Percentiles rank a stretch among this genome's conserved stretches.
These are phyloP conservation scores for Hirundichthys speculiger DNA, from an alignment of 2,113 vertebrate genomes.

Conservation along the genomic window DNA sequence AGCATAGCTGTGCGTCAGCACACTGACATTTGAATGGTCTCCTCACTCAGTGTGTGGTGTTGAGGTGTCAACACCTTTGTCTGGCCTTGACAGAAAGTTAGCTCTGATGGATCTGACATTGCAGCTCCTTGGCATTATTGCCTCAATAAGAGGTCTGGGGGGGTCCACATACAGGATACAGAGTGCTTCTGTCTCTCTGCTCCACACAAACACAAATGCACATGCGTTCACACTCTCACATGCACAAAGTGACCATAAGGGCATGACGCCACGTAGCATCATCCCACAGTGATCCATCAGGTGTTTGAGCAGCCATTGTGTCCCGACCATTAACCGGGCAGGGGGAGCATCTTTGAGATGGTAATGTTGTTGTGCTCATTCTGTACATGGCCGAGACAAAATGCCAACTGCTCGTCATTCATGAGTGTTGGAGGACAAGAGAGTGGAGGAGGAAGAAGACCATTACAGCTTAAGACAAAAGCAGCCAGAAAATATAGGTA, in stretches of 20 bases:
- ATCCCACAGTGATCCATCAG: constrained; percentile 72
- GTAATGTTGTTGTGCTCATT: constrained; percentile 90
- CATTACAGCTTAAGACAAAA: constrained; percentile 57
- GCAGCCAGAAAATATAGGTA: too few relatives aligned
- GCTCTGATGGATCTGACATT: constrained; percentile 81
- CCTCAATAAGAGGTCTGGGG: constrained; percentile 54
- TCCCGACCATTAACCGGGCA: constrained; percentile 78
- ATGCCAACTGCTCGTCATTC: constrained; percentile 75
- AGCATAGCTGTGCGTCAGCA: constrained; percentile 69
- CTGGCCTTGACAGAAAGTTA: constrained; percentile 77
- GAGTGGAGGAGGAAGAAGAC: constrained; percentile 23
- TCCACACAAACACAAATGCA: constrained; percentile 4
- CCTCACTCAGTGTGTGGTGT: constrained; percentile 69
- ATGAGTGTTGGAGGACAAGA: constrained; percentile 32
- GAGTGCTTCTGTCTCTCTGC: constrained; percentile 30
- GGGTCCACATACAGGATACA: constrained; percentile 50
- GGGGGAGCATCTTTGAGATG: constrained; percentile 91
- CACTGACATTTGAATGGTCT: constrained; percentile 75
- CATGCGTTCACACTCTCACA: background rate
- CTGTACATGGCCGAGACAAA: constrained; percentile 79
- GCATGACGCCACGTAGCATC: constrained; percentile 58
- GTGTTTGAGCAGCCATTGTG: constrained; percentile 78
- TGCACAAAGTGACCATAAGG: constrained; percentile 39
- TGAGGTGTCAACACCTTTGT: constrained; percentile 81
- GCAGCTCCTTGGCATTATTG: constrained; percentile 75